phyloP scores from a whole-genome alignment of 2,113 vertebrate genomes.

The Indicator maculatus region DNA sequence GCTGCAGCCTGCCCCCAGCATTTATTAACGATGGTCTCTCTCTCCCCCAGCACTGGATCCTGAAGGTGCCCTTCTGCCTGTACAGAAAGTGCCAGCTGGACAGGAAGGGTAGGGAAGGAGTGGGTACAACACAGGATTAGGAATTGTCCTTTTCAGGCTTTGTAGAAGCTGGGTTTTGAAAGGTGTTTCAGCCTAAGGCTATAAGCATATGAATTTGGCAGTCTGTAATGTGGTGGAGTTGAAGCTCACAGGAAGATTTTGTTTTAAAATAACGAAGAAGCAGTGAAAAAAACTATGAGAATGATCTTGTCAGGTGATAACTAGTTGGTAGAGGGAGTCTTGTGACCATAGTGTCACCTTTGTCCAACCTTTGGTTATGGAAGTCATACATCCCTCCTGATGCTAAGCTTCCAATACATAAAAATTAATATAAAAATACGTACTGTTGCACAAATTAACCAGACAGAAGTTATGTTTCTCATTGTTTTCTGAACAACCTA shows the following conservation, averaged over 20 bases:
- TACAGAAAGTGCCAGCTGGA: background rate
- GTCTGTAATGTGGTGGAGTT: background rate
- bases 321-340: background rate
- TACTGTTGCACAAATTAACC: background rate
- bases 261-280: background rate
- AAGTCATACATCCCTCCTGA: background rate
- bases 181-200: conserved; percentile 18
- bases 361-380: background rate
- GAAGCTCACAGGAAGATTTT: background rate
- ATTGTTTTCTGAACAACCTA: background rate
- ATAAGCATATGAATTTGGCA: conserved; percentile 1
- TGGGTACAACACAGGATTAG: background rate
- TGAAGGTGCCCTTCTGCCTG: background rate
- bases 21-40: background rate
- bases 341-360: background rate
- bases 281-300: background rate
- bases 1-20: background rate
- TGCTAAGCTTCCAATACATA: background rate
- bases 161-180: background rate
- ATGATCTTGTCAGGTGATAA: background rate
- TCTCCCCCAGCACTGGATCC: background rate
- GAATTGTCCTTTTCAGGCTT: background rate
- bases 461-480: background rate
- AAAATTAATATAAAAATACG: background rate
- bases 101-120: background rate